A percentile compares a stretch with the other conserved stretches of the same genome.
phyloP scores from a whole-genome alignment of 2,888 invertebrate species.

The Eupithecia abbreviata region DNA sequence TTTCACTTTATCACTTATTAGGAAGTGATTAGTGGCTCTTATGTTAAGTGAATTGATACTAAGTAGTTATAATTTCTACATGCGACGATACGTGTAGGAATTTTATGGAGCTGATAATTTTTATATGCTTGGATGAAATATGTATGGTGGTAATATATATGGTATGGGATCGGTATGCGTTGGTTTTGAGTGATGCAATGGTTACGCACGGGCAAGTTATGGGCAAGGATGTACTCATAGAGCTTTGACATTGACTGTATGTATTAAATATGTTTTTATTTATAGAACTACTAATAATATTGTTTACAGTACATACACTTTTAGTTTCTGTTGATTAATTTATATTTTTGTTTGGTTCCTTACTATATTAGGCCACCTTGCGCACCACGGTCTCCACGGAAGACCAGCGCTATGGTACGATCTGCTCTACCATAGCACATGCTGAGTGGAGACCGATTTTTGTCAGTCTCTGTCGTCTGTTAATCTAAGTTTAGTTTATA shows the following conservation, averaged over 20 bases:
- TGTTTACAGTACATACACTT: no score
- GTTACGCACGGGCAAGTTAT: background rate
- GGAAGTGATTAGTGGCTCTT: conserved; percentile 55
- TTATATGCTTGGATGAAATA: conserved; percentile 27
- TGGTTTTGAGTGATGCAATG: conserved; percentile 17
- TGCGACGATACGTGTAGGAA: conserved; percentile 22
- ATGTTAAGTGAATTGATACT: conserved; percentile 35
- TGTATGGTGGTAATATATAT: conserved; percentile 16
- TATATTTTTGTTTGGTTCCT: no score
- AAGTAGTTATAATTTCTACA: conserved; percentile 29
- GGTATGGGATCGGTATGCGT: conserved; percentile 12
- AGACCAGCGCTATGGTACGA: no score
- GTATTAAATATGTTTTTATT: no score
- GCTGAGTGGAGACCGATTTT: no score
- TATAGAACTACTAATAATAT: no score
- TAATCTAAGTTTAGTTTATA: no score
- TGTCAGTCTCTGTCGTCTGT: no score
- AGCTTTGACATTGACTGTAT: background rate
- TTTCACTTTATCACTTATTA: conserved; percentile 63
- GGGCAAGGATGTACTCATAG: background rate
- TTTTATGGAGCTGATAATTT: conserved; percentile 32
- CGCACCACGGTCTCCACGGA: no score
- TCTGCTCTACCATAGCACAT: no score
- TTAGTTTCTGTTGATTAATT: no score
- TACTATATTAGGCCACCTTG: no score